Evolutionary conservation across 2,797 vertebrate species (phyloP).

Genomic region (Mus minutoides): DNA sequence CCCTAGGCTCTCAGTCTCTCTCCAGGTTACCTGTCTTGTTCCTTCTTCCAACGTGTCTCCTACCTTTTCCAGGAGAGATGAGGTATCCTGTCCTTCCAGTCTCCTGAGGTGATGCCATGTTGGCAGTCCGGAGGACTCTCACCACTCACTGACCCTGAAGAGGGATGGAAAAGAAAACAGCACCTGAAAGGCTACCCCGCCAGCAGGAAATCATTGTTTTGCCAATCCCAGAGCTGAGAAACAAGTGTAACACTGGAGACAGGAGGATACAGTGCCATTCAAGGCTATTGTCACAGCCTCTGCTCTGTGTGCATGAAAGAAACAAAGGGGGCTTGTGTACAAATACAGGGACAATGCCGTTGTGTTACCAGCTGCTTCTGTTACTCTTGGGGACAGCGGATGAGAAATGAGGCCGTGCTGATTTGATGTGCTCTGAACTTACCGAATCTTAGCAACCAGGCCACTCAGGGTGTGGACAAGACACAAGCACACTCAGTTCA

Average conservation of each 20-base stretch:
- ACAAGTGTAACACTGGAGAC: constrained; percentile 66
- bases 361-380: constrained; percentile 41
- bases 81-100: background rate
- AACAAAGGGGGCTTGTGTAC: constrained; percentile 76
- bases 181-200: constrained; percentile 31
- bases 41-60: constrained; percentile 14
- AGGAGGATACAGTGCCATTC: constrained; percentile 50
- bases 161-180: background rate
- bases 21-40: constrained; percentile 53
- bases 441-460: background rate
- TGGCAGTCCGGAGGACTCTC: background rate
- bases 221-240: constrained; percentile 39
- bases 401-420: constrained; percentile 64
- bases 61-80: background rate
- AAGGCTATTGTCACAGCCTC: constrained; percentile 66
- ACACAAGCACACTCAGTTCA: background rate
- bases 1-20: background rate
- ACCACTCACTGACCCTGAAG: background rate
- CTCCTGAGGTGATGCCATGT: background rate
- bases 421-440: background rate
- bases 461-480: background rate
- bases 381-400: constrained; percentile 50
- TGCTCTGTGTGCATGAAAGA: constrained; percentile 1
- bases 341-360: constrained; percentile 63
- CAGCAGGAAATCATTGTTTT: constrained; percentile 64